Evolutionary conservation across 2,888 invertebrate species (phyloP), one percentile per base, ranked within the genome.

Genomic region (Agriotes lineatus): DNA sequence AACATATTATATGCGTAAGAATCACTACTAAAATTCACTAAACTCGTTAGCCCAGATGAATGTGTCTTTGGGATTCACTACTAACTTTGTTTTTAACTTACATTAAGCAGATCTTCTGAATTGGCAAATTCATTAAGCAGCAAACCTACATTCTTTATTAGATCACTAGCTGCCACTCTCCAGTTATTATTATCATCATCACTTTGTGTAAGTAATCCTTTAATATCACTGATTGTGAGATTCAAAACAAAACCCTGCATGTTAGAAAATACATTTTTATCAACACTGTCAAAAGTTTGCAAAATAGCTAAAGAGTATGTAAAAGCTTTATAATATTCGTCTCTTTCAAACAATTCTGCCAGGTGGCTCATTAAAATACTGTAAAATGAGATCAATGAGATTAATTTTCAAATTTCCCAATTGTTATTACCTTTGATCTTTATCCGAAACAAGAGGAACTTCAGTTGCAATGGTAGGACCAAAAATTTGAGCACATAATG

Each of bases 241-340:
- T 64, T 59, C 16, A 19, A 14, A 14, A 69, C 54, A 7, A 44
- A 52, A 37, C 19, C 25, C 45, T 59, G 25, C 7, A 59, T 57
- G 4, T 1, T 37, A 33, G 6, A 12, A 9, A 16, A 9, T 6
- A 62, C 12, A 9, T 22, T 22, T 30, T 20, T 37, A 6, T 69
- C 16, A 12, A 57, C 19, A 19, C 35, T 50, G 16, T 44, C 39
- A 16, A 58, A 69, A 3, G 64, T 69, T 37, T 63, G 35, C 12
- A 64, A 52, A 45, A 60, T 39, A 1, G 44, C 42, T 20, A 58
- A 22, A 0, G 45, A 44, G 10, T 18, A 42, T 1, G 63, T 22
- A 16, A 69, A 69, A 2, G 35, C 33, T 45, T 58, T 64, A 12
- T 58, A 64, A 37, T 69, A 69, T 14, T 69, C 69, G 10, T 63